Conservation (phyloP, 1,140 invertebrate species). For the Apocrypta bakeri region DNA sequence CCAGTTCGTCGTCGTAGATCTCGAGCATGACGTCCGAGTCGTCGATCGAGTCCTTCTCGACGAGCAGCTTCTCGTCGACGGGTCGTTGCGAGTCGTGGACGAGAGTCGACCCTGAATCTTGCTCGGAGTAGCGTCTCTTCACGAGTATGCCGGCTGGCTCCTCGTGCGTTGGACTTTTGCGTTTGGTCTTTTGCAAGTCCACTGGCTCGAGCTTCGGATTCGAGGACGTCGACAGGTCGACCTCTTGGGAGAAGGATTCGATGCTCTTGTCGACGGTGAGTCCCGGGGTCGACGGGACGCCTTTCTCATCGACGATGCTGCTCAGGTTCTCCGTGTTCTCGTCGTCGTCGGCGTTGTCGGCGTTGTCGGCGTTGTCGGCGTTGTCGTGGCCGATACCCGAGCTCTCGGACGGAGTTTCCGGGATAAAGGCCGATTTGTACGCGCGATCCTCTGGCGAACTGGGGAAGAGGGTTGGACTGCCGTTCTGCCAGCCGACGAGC, state of each 20-base stretch:
- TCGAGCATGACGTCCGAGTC: conserved; percentile 53
- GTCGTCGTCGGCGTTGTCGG: conserved; percentile 59
- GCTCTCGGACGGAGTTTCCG: conserved; percentile 56
- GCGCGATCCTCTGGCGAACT: conserved; percentile 57
- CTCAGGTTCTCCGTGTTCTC: conserved; percentile 60
- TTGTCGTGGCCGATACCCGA: conserved; percentile 58
- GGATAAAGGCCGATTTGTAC: not conserved
- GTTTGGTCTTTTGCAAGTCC: conserved; percentile 48
- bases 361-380: conserved; percentile 60
- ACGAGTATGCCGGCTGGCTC: conserved; percentile 17
- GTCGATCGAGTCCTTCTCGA: conserved; percentile 55
- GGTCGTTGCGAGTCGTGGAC: conserved; percentile 3
- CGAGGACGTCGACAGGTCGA: conserved; percentile 73
- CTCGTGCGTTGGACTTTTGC: too few relatives aligned
- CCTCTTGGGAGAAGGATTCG: conserved; percentile 68
- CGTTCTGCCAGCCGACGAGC: conserved; percentile 67
- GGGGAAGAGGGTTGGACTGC: conserved; percentile 59
- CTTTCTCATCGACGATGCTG: conserved; percentile 61
- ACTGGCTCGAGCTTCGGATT: conserved; percentile 54
- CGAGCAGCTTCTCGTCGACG: not conserved
- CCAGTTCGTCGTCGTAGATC: conserved; percentile 53
- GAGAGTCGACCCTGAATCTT: not conserved
- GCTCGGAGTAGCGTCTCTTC: conserved; percentile 46
- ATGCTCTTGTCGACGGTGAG: conserved; percentile 60
- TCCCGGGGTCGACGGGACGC: conserved; percentile 55